A percentile compares a stretch with the other conserved stretches of the same genome.
Evolutionary conservation across 1,140 invertebrate species (phyloP).

Genomic region (Hestina assimilis): DNA sequence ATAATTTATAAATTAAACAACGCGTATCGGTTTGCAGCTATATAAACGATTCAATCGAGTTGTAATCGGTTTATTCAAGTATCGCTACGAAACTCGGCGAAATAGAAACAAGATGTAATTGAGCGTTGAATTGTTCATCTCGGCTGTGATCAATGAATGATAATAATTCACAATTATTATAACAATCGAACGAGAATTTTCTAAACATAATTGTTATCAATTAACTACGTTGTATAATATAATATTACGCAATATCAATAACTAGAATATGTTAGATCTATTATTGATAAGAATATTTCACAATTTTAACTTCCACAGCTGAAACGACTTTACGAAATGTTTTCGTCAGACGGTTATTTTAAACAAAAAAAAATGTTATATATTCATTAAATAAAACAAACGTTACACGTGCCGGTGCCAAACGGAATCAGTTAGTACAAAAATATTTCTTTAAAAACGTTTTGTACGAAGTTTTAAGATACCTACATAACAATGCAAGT

Average conservation of each 20-base stretch:
- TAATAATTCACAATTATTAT: constrained; percentile 2
- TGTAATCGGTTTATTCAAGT: constrained; percentile 36
- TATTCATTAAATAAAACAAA: neutral
- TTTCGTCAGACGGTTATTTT: neutral
- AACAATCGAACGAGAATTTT: neutral
- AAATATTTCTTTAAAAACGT: constrained; percentile 1
- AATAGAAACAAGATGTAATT: constrained; percentile 30
- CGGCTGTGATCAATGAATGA: neutral
- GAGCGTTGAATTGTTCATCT: constrained; percentile 6
- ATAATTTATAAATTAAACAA: constrained; percentile 26
- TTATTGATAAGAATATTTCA: no score
- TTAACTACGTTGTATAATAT: no score
- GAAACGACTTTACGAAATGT: no score
- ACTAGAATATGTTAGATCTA: no score
- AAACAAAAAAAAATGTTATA: neutral
- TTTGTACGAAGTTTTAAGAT: neutral
- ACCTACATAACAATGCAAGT: constrained; percentile 24
- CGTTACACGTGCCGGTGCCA: neutral
- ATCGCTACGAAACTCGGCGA: constrained; percentile 16
- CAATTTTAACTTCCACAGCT: no score
- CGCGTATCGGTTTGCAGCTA: constrained; percentile 10
- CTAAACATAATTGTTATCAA: no score
- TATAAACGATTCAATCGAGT: constrained; percentile 25
- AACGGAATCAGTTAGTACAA: neutral
- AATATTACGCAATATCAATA: no score